These are phyloP conservation scores for Brevimyrus niger DNA, from an alignment of 2,113 vertebrate genomes.

Conservation along the genomic window DNA sequence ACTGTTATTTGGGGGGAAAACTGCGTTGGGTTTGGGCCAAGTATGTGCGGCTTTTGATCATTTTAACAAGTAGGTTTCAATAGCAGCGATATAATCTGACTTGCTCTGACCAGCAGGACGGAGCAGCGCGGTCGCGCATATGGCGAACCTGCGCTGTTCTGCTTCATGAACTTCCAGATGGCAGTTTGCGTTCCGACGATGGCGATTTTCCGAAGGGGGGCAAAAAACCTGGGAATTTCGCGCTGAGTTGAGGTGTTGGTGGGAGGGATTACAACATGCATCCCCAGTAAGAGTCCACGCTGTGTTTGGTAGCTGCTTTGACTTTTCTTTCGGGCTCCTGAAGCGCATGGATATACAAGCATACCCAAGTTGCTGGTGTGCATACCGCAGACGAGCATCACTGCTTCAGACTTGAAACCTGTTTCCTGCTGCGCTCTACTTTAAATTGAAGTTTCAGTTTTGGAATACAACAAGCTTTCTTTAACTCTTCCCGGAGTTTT, in stretches of 20 bases:
- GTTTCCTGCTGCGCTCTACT: neutral
- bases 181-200: neutral
- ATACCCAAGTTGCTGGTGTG: slow-evolving; percentile 38
- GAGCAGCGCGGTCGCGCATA: neutral
- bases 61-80: neutral
- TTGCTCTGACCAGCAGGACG: neutral
- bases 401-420: neutral
- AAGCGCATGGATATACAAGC: slow-evolving; percentile 28
- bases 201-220: neutral
- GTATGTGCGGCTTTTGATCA: neutral
- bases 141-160: neutral
- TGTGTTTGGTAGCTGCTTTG: slow-evolving; percentile 4
- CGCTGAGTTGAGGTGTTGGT: slow-evolving; percentile 29
- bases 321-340: slow-evolving; percentile 18
- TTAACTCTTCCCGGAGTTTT: neutral
- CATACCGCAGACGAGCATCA: slow-evolving; percentile 16
- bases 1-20: neutral
- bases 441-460: neutral
- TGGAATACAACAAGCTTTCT: neutral
- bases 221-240: slow-evolving; percentile 4
- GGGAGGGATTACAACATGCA: slow-evolving; percentile 52
- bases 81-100: neutral
- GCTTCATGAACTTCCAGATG: slow-evolving; percentile 17
- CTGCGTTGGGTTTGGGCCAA: neutral
- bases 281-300: slow-evolving; percentile 33